Percentiles rank a stretch among this genome's conserved stretches.
phyloP scores from a whole-genome alignment of 2,797 vertebrate genomes.

The Phoxinus dragarum region DNA sequence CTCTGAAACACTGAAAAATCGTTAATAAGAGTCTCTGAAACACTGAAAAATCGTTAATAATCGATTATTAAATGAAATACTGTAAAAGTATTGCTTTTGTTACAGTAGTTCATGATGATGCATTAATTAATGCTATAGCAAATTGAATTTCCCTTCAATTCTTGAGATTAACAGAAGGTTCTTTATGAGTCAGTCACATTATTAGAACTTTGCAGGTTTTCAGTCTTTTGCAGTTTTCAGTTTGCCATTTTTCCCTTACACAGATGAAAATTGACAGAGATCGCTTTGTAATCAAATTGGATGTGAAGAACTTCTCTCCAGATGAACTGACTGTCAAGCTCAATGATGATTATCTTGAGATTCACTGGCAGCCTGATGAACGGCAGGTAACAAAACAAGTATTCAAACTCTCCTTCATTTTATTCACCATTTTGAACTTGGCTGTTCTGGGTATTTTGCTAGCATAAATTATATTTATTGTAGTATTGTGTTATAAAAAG shows the following conservation, averaged over 20 bases:
- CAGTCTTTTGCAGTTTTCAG: background rate
- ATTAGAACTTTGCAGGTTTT: background rate
- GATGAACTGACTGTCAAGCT: slow-evolving; percentile 85
- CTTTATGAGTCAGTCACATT: background rate
- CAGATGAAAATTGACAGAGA: slow-evolving; percentile 84
- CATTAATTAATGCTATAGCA: background rate
- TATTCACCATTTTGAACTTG: background rate
- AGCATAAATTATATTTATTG: background rate
- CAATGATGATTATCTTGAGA: slow-evolving; percentile 80
- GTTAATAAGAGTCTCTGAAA: background rate
- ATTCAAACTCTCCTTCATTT: background rate
- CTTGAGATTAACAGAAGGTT: background rate
- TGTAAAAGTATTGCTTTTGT: background rate
- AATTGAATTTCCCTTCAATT: background rate
- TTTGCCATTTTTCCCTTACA: background rate
- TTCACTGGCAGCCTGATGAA: slow-evolving; percentile 83
- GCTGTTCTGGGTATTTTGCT: background rate
- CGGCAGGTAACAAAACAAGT: slow-evolving; percentile 74
- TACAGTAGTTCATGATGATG: background rate
- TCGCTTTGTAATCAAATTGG: slow-evolving; percentile 81
- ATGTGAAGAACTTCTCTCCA: slow-evolving; percentile 87
- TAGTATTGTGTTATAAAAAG: background rate
- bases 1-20: background rate
- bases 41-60: background rate
- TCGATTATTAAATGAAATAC: background rate